A percentile compares a stretch with the other conserved stretches of the same genome.
phyloP scores from a whole-genome alignment of 2,888 invertebrate genomes.

The Patella pellucida region DNA sequence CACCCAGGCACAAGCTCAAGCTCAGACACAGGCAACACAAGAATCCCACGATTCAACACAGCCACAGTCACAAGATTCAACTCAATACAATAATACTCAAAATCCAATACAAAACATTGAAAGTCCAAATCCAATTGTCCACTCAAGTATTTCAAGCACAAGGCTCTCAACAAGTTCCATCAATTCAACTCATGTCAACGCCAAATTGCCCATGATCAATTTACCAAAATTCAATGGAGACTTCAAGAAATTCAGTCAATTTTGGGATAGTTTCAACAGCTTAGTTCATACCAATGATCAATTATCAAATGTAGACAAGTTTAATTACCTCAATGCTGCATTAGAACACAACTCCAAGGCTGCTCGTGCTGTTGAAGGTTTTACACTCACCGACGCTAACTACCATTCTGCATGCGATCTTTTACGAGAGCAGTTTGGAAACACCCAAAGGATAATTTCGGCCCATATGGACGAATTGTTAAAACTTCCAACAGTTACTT shows the following conservation, averaged over 20 bases:
- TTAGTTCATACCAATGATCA: background rate
- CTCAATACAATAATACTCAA: background rate
- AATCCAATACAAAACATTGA: background rate
- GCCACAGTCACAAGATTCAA: background rate
- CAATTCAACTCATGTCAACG: background rate
- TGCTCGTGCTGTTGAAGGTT: background rate
- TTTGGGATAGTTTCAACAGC: background rate
- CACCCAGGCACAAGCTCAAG: background rate
- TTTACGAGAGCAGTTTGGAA: too few relatives aligned
- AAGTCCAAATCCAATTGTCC: background rate
- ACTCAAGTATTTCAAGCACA: background rate
- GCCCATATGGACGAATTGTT: too few relatives aligned
- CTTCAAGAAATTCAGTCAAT: background rate
- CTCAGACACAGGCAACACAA: background rate
- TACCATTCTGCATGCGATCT: background rate
- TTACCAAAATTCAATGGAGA: slow-evolving; percentile 4
- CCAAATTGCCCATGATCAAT: background rate
- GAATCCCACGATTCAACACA: background rate
- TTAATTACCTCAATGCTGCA: background rate
- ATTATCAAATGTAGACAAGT: background rate
- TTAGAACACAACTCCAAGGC: background rate
- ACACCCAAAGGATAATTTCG: too few relatives aligned
- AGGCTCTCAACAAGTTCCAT: background rate
- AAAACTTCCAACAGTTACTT: too few relatives aligned
- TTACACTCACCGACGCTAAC: background rate